Evolutionary conservation across 2,797 vertebrate genomes (phyloP).

Genomic region (Morus bassanus): DNA sequence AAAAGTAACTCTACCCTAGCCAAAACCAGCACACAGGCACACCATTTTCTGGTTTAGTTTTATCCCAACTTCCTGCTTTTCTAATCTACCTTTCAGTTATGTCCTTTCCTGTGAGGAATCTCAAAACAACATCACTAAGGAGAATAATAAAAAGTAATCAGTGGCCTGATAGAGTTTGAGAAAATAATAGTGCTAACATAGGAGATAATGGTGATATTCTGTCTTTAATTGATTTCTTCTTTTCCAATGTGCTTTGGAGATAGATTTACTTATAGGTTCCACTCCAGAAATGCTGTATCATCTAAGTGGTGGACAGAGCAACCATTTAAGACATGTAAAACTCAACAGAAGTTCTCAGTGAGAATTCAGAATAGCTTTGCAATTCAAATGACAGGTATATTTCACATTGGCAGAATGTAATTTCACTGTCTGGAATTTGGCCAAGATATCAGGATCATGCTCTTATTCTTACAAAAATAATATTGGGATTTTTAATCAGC

Average conservation of each 20-base stretch:
- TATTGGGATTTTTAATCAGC: constrained; percentile 24
- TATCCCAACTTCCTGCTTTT: neutral
- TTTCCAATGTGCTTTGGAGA: neutral
- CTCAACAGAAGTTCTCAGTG: neutral
- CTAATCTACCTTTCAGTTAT: neutral
- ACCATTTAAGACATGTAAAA: neutral
- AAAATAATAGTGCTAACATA: neutral
- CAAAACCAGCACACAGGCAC: no score
- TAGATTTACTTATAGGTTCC: neutral
- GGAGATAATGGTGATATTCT: neutral
- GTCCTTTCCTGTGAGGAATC: neutral
- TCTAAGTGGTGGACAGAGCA: neutral
- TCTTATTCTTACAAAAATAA: neutral
- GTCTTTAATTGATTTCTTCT: neutral
- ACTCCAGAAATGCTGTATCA: neutral
- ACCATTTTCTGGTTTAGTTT: neutral
- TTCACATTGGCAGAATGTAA: constrained; percentile 17
- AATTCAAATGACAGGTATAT: constrained; percentile 3
- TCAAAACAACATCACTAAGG: neutral
- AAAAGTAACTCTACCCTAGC: no score
- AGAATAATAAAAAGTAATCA: neutral
- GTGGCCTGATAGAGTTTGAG: neutral
- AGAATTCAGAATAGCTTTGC: neutral
- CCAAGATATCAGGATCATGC: neutral
- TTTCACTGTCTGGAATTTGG: constrained; percentile 4